Conservation (phyloP, 2,113 vertebrate genomes). For the Psilopogon haemacephalus region DNA sequence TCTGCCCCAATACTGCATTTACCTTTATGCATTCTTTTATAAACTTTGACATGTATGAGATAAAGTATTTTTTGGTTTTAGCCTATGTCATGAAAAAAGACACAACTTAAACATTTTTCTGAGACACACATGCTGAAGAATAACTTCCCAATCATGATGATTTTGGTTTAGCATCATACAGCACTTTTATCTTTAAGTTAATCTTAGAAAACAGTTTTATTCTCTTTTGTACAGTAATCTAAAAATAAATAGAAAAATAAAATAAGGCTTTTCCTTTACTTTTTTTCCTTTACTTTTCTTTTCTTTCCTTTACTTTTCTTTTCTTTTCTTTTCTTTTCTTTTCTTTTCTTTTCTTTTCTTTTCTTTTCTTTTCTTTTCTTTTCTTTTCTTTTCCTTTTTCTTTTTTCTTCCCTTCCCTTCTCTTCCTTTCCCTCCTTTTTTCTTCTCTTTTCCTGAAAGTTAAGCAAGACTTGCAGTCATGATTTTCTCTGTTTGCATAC, state of each 20-base stretch:
- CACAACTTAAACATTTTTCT: rapidly evolving
- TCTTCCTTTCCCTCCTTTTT: no score
- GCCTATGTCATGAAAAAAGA: neutral
- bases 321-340: no score
- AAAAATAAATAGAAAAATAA: neutral
- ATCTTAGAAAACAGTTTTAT: neutral
- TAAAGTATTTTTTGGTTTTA: neutral
- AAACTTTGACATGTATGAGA: neutral
- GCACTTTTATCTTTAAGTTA: neutral
- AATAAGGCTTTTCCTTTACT: neutral
- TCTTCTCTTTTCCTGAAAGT: neutral
- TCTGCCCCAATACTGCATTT: neutral
- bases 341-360: no score
- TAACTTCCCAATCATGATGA: neutral
- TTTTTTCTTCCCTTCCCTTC: no score
- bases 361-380: no score
- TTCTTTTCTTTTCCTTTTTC: no score
- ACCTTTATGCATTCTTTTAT: neutral
- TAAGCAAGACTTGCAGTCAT: neutral
- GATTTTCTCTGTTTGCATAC: neutral
- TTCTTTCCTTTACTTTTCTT: no score
- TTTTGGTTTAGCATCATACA: neutral
- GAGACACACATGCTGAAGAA: neutral
- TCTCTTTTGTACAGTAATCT: neutral
- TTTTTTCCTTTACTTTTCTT: no score